A percentile compares a stretch with the other conserved stretches of the same genome.
phyloP scores from a whole-genome alignment of 2,888 invertebrate species.

The Heliconius aoede region DNA sequence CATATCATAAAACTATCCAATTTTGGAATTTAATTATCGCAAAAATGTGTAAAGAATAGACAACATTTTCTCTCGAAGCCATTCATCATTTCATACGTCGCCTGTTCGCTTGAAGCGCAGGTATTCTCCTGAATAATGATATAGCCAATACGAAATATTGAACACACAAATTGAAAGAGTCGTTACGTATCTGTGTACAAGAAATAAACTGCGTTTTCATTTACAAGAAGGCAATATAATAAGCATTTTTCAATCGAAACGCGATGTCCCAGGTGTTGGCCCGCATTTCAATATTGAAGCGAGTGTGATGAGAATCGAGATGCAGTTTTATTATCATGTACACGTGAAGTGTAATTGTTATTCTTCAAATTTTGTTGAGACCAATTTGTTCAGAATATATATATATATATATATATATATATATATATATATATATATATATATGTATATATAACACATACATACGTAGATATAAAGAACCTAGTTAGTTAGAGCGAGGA shows the following conservation, averaged over 20 bases:
- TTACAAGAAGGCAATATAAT: constrained; percentile 74
- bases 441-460: no score
- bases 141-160: constrained; percentile 22
- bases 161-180: constrained; percentile 44
- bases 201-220: constrained; percentile 62
- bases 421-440: no score
- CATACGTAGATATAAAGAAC: no score
- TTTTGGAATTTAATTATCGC: neutral
- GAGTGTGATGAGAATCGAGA: constrained; percentile 81
- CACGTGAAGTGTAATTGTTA: constrained; percentile 72
- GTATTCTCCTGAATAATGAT: constrained; percentile 16
- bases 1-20: neutral
- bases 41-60: neutral
- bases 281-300: constrained; percentile 77
- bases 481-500: neutral
- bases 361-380: constrained; percentile 57
- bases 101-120: neutral
- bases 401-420: neutral
- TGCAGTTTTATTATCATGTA: constrained; percentile 81
- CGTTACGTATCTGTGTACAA: constrained; percentile 44
- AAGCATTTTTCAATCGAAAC: constrained; percentile 72
- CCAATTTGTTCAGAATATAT: neutral
- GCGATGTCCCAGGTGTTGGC: constrained; percentile 75
- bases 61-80: neutral
- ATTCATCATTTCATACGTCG: constrained; percentile 12